phyloP scores from a whole-genome alignment of 2,113 vertebrate species.

The Hucho hucho region DNA sequence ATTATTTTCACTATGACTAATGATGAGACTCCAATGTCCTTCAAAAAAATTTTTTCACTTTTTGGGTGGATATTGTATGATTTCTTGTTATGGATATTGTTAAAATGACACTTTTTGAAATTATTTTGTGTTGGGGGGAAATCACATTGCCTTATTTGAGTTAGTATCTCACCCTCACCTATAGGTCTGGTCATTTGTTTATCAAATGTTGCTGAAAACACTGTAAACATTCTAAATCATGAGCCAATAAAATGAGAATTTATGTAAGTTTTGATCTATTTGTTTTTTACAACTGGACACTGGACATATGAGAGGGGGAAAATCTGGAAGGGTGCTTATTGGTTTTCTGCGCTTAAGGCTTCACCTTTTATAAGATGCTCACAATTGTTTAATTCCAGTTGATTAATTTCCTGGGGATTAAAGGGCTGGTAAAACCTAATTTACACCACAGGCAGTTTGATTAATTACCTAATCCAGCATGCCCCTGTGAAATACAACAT shows the following conservation, averaged over 20 bases:
- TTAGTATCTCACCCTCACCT: background rate
- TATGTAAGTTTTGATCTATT: background rate
- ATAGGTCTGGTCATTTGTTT: background rate
- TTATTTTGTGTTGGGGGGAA: background rate
- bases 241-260: background rate
- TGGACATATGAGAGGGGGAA: background rate
- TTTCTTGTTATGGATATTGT: too few species aligned
- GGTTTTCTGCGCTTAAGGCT: conserved; percentile 15
- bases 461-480: conserved; percentile 26
- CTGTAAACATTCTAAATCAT: background rate
- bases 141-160: background rate
- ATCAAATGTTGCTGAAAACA: background rate
- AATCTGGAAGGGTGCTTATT: background rate
- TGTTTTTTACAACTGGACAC: background rate
- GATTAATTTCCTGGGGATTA: conserved; percentile 43
- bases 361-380: conserved; percentile 21
- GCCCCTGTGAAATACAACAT: conserved; percentile 17
- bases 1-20: conserved; percentile 13
- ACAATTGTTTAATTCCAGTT: conserved; percentile 34
- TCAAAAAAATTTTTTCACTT: background rate
- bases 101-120: background rate
- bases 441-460: conserved; percentile 26
- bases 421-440: conserved; percentile 35
- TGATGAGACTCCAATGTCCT: background rate
- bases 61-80: background rate